A percentile compares a stretch with the other conserved stretches of the same genome.
Conservation (phyloP, 2,113 vertebrate genomes). For the Centropus unirufus region DNA sequence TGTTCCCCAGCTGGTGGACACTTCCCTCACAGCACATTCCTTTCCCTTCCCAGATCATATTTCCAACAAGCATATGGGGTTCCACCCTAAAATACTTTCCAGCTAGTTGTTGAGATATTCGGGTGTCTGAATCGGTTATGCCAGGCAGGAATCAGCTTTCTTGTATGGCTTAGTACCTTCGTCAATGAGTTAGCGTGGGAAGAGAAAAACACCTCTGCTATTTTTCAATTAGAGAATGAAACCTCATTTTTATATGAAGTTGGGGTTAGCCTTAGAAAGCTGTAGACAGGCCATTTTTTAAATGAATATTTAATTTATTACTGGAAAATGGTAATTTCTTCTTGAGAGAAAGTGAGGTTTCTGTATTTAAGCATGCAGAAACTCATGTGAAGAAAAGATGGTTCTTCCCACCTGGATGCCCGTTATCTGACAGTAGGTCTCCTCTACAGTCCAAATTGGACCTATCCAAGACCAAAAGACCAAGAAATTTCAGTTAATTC, state of each 20-base stretch:
- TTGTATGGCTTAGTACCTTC: background rate
- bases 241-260: background rate
- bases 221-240: background rate
- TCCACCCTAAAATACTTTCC: background rate
- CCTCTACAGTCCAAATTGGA: background rate
- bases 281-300: fast-evolving
- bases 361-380: background rate
- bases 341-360: background rate
- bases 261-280: background rate
- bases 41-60: background rate
- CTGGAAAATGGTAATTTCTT: background rate
- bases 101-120: background rate
- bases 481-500: background rate
- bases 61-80: background rate
- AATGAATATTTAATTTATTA: background rate
- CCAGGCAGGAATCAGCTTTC: background rate
- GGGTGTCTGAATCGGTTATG: background rate
- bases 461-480: background rate
- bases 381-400: background rate
- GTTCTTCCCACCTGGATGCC: background rate
- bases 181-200: background rate
- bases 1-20: background rate
- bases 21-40: background rate
- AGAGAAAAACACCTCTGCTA: background rate
- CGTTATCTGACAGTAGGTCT: background rate